Evolutionary conservation across 1,140 invertebrate species (phyloP).

Genomic region (Ectropis grisescens): DNA sequence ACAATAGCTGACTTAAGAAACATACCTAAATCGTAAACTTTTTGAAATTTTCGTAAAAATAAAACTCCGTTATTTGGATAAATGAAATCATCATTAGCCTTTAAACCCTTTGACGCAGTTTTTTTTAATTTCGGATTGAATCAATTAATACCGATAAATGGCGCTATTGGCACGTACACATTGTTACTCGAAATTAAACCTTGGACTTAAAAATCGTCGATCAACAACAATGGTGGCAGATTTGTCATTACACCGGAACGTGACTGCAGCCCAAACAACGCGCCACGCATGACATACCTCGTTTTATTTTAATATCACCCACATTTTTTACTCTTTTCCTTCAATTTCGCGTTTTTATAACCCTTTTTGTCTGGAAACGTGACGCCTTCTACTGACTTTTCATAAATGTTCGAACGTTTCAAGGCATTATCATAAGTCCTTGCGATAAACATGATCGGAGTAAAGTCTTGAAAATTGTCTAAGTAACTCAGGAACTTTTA

Average conservation of each 20-base stretch:
- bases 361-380: conserved; percentile 40
- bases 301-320: conserved; percentile 54
- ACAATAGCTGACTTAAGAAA: too few species aligned
- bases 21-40: too few species aligned
- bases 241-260: conserved; percentile 52
- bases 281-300: conserved; percentile 30
- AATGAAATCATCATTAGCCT: too few species aligned
- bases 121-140: too few species aligned
- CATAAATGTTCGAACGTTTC: conserved; percentile 29
- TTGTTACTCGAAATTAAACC: conserved; percentile 50
- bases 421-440: conserved; percentile 35
- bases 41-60: too few species aligned
- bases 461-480: too few species aligned
- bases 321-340: conserved; percentile 45
- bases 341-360: conserved; percentile 27
- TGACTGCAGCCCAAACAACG: conserved; percentile 48
- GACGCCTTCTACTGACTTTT: conserved; percentile 30
- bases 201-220: conserved; percentile 40
- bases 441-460: conserved; percentile 19
- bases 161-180: conserved; percentile 48
- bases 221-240: conserved; percentile 46
- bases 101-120: too few species aligned
- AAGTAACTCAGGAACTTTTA: too few species aligned
- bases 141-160: conserved; percentile 49
- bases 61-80: too few species aligned